A percentile compares a stretch with the other conserved stretches of the same genome.
phyloP scores from a whole-genome alignment of 2,113 vertebrate species.

The Peromyscus maniculatus region DNA sequence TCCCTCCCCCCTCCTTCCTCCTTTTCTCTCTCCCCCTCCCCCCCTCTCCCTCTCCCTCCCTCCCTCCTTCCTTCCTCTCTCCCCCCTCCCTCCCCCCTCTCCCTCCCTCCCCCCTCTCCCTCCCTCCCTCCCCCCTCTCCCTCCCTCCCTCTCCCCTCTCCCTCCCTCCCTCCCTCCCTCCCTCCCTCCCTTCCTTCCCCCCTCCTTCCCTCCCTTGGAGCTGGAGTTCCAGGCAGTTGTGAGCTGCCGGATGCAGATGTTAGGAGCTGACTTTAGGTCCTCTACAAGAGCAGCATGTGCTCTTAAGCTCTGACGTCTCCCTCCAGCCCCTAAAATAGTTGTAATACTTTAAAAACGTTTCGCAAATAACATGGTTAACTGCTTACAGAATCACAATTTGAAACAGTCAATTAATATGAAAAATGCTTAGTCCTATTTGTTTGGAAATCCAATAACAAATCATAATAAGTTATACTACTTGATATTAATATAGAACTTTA shows the following conservation, averaged over 20 bases:
- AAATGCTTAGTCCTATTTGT: slow-evolving; percentile 19
- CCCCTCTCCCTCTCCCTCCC: no score
- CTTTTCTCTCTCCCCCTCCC: no score
- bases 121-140: no score
- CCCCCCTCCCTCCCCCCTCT: no score
- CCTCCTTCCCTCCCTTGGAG: neutral
- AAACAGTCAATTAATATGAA: slow-evolving; percentile 38
- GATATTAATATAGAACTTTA: slow-evolving; percentile 49
- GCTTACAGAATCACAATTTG: neutral
- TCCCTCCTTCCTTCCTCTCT: no score
- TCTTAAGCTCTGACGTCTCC: neutral
- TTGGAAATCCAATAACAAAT: slow-evolving; percentile 59
- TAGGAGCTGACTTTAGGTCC: neutral
- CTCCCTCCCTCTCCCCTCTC: neutral
- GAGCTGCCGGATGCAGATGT: neutral
- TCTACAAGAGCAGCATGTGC: neutral
- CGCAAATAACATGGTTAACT: neutral
- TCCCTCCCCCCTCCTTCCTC: no score
- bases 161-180: neutral
- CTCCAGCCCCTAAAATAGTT: slow-evolving; percentile 16
- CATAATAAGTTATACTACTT: neutral
- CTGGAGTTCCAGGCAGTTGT: neutral
- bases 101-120: no score
- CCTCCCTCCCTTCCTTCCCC: no score
- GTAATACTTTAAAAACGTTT: slow-evolving; percentile 50